Evolutionary conservation across 2,888 invertebrate genomes (phyloP), one percentile per base, ranked within the genome.

Genomic region (Unio pictorum): DNA sequence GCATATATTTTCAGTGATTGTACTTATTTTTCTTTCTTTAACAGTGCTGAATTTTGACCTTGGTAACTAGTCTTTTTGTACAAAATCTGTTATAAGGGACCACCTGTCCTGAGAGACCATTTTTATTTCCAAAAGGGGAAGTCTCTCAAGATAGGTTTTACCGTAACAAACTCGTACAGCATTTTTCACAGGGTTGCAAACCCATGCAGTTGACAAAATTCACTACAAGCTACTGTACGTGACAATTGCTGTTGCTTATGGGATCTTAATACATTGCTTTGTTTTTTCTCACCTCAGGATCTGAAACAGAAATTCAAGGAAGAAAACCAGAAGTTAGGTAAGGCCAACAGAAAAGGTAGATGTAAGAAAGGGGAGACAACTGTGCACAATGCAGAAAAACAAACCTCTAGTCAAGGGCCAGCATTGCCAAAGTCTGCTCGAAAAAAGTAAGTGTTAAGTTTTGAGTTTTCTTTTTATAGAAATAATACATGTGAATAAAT

Each of bases 341-440:
- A 67, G 58, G 45, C 20, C 17, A 66, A 71, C 67, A 65, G 73
- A 71, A 64, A 67, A 73, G 66, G 71, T 60, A 60, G 73, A 66
- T 72, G 68, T 69, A 69, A 66, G 64, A 66, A 75, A 69, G 63
- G 68, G 70, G 59, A 74, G 59, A 55, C 66, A 26, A 61, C 17
- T 15, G 64, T 70, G 59, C 28, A 73, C 26, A 61, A 67, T 6
- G 26, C 45, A 8, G 66, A 60, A 5, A 65, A 66, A 54, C 60
- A 57, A 17, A 34, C 34, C 4, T 26, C 61, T 54, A 57, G 26
- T 26, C 64, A 61, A 64, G 70, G 59, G 57, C 72, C 73, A 28
- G 68, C 67, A 4, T 77, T 72, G 67, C 72, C 78, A 30, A 80
- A 81, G 63, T 67, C 81, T 65, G 72, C 75, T 17, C 75, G 80